Conservation (phyloP, 1,140 invertebrate species). For the Telenomus remus region DNA sequence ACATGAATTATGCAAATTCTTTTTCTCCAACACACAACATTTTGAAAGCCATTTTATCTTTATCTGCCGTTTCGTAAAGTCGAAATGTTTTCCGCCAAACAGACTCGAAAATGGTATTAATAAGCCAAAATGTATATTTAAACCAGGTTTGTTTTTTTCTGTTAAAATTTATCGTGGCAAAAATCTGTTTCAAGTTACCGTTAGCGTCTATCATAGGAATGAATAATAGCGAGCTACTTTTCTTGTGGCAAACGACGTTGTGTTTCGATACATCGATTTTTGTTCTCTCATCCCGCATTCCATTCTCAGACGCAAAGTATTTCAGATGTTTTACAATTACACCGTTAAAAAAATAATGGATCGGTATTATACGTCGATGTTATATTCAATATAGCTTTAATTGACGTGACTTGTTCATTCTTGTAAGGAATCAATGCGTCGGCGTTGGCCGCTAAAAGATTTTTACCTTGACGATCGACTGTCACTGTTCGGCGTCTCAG, state of each 20-base stretch:
- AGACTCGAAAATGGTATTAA: too few species aligned
- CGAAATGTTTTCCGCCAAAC: too few species aligned
- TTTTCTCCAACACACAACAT: conserved; percentile 21
- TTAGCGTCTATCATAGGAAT: conserved; percentile 31
- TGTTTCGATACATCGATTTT: conserved; percentile 22
- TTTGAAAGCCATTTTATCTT: neutral
- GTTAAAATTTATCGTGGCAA: too few species aligned
- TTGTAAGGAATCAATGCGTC: conserved; percentile 46
- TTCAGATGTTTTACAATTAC: conserved; percentile 48
- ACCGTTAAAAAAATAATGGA: conserved; percentile 40
- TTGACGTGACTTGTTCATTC: conserved; percentile 58
- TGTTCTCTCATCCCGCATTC: conserved; percentile 31
- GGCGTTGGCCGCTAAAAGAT: conserved; percentile 53
- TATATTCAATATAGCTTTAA: conserved; percentile 58
- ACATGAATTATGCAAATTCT: conserved; percentile 50
- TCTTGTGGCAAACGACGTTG: conserved; percentile 1
- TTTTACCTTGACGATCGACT: conserved; percentile 49
- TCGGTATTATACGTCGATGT: conserved; percentile 48
- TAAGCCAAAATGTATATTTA: too few species aligned
- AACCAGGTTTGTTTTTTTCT: too few species aligned
- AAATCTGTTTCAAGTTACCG: conserved; percentile 39
- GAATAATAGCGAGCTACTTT: conserved; percentile 29
- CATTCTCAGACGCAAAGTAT: conserved; percentile 20
- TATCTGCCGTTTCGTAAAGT: neutral
- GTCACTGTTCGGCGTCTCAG: conserved; percentile 51